phyloP scores from a whole-genome alignment of 2,888 invertebrate genomes.

The Oscheius sp. region DNA sequence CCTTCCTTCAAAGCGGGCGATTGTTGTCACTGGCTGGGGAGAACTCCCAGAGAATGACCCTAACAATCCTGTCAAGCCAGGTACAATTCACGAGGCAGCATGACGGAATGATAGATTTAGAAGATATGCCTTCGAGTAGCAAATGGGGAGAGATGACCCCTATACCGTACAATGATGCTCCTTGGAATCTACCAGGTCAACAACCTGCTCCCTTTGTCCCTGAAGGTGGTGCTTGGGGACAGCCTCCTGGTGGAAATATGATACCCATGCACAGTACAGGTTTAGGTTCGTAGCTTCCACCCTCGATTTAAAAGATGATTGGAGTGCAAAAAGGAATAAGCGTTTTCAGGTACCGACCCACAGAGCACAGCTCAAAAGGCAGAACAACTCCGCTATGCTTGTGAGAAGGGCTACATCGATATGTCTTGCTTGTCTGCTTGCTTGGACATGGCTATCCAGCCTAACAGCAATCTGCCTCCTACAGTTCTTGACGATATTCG shows the following conservation, averaged over 20 bases:
- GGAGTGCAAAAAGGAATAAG: no score
- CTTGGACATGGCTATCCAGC: slow-evolving; percentile 43
- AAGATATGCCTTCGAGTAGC: slow-evolving; percentile 32
- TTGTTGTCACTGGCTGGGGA: slow-evolving; percentile 60
- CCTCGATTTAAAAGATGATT: background rate
- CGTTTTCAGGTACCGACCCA: slow-evolving; percentile 9
- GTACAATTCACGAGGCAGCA: background rate
- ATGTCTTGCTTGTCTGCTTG: slow-evolving; percentile 30
- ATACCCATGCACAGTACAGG: background rate
- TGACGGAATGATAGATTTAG: background rate
- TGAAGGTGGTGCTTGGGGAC: slow-evolving; percentile 35
- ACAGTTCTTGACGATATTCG: slow-evolving; percentile 40
- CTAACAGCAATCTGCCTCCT: slow-evolving; percentile 41
- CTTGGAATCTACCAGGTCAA: slow-evolving; percentile 53
- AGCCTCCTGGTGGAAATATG: slow-evolving; percentile 31
- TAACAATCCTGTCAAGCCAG: slow-evolving; percentile 53
- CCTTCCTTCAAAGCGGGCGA: slow-evolving; percentile 46
- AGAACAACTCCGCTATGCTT: slow-evolving; percentile 51
- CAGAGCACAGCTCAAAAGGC: slow-evolving; percentile 37
- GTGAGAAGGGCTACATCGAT: slow-evolving; percentile 44
- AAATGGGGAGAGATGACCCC: slow-evolving; percentile 46
- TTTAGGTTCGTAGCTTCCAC: slow-evolving; percentile 7
- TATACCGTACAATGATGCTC: slow-evolving; percentile 36
- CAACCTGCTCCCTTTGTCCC: slow-evolving; percentile 32
- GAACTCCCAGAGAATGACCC: slow-evolving; percentile 60